These are phyloP conservation scores for Drosophila chauvacae DNA, from an alignment of 1,140 invertebrate species.

Conservation along the genomic window DNA sequence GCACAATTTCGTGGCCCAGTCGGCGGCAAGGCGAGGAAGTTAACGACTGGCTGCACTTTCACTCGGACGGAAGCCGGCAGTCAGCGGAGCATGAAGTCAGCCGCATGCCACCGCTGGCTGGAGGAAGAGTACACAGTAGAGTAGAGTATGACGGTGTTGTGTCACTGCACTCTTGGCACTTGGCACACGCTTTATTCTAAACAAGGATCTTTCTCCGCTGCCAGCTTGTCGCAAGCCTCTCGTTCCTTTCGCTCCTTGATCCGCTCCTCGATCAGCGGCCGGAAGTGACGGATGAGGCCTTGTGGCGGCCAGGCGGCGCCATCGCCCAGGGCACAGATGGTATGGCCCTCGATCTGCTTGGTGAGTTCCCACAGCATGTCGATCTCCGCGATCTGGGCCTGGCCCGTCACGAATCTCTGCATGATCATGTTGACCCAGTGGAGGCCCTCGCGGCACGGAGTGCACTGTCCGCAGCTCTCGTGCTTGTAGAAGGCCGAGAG, in stretches of 20 bases:
- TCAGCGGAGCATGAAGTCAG: constrained; percentile 64
- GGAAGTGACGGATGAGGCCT: constrained; percentile 74
- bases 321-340: constrained; percentile 72
- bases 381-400: constrained; percentile 60
- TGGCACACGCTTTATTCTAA: constrained; percentile 35
- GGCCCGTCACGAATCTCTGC: constrained; percentile 69
- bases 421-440: constrained; percentile 75
- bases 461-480: constrained; percentile 93
- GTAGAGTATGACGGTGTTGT: neutral
- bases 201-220: neutral
- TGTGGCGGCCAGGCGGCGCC: constrained; percentile 76
- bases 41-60: constrained; percentile 74
- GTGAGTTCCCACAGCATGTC: constrained; percentile 76
- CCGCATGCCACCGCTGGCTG: constrained; percentile 13
- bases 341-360: constrained; percentile 76
- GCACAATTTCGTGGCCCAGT: constrained; percentile 63
- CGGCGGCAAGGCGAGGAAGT: constrained; percentile 54
- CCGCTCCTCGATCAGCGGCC: constrained; percentile 64
- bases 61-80: constrained; percentile 55
- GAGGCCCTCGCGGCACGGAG: constrained; percentile 90
- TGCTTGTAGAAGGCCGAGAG: constrained; percentile 91
- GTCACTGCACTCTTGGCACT: constrained; percentile 7
- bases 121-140: neutral
- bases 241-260: constrained; percentile 49
- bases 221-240: constrained; percentile 19